Evolutionary conservation across 2,888 invertebrate species (phyloP).

Genomic region (Pasiphila rectangulata): DNA sequence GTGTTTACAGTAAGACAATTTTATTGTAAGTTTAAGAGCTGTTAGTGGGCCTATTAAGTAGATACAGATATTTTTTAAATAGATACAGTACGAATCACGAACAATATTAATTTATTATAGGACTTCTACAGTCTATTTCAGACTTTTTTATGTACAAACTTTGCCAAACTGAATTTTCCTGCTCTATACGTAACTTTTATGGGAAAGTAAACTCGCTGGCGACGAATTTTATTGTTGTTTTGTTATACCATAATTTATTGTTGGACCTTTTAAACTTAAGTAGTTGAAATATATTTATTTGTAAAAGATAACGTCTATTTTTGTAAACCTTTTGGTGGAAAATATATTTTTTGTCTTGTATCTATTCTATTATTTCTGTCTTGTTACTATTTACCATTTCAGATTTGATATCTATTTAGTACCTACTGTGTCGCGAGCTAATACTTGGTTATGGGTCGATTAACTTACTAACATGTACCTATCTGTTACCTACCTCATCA

Average conservation of each 20-base stretch:
- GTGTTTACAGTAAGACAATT: neutral
- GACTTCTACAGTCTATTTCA: too few species aligned
- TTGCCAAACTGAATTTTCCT: conserved; percentile 12
- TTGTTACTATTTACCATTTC: conserved; percentile 3
- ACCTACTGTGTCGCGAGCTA: neutral
- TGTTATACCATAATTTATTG: conserved; percentile 10
- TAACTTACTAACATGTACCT: too few species aligned
- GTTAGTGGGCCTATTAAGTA: neutral
- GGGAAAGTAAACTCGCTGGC: conserved; percentile 5
- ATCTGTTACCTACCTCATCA: neutral
- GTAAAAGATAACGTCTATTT: conserved; percentile 45
- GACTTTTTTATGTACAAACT: neutral
- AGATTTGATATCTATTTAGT: conserved; percentile 1
- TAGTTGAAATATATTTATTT: conserved; percentile 34
- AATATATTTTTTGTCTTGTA: conserved; percentile 41
- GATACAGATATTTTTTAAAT: neutral
- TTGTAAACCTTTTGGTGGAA: conserved; percentile 45
- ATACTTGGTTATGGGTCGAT: neutral
- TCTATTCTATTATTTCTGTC: conserved; percentile 28
- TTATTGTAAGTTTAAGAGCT: conserved; percentile 1
- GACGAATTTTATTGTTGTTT: conserved; percentile 4
- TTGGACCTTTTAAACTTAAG: neutral
- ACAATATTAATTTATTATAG: too few species aligned
- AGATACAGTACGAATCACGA: too few species aligned
- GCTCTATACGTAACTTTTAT: neutral